Percentiles rank a stretch among this genome's conserved stretches.
phyloP scores from a whole-genome alignment of 30 jellyfish, hydroid and myxozoan genomes.

The Turritopsis dohrnii region DNA sequence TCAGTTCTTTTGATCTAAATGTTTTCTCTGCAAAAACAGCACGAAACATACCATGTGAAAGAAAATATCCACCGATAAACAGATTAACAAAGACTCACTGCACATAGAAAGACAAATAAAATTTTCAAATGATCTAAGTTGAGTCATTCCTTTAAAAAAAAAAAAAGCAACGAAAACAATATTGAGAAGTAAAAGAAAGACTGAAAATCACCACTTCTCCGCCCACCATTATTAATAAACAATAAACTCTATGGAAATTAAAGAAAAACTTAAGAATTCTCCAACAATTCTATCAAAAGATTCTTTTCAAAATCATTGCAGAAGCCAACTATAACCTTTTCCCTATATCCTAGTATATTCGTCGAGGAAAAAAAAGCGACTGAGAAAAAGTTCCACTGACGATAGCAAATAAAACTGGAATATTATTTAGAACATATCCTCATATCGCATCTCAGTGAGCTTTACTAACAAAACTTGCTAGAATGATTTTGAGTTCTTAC shows the following conservation, averaged over 20 bases:
- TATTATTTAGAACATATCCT: too few relatives aligned
- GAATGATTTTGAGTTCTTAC: not conserved
- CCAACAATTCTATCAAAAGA: too few relatives aligned
- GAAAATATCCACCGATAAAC: not conserved
- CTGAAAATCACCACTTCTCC: not conserved
- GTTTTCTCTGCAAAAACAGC: not conserved
- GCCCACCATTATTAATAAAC: not conserved
- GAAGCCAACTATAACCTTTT: not conserved
- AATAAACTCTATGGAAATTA: not conserved
- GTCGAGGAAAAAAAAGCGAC: not conserved
- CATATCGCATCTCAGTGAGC: too few relatives aligned
- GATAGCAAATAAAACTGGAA: too few relatives aligned
- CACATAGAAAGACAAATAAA: not conserved
- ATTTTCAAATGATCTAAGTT: not conserved
- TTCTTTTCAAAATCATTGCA: not conserved
- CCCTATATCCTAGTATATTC: not conserved
- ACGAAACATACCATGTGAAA: not conserved
- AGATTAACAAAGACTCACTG: not conserved
- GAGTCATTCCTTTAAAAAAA: not conserved
- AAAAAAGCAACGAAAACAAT: too few relatives aligned
- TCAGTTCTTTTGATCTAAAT: too few relatives aligned
- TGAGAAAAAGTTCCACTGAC: not conserved
- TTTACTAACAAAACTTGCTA: too few relatives aligned
- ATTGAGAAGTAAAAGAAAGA: not conserved
- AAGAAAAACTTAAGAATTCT: not conserved